These are phyloP conservation scores for Amazona ochrocephala DNA, from an alignment of 2,797 vertebrate species.

Conservation along the genomic window DNA sequence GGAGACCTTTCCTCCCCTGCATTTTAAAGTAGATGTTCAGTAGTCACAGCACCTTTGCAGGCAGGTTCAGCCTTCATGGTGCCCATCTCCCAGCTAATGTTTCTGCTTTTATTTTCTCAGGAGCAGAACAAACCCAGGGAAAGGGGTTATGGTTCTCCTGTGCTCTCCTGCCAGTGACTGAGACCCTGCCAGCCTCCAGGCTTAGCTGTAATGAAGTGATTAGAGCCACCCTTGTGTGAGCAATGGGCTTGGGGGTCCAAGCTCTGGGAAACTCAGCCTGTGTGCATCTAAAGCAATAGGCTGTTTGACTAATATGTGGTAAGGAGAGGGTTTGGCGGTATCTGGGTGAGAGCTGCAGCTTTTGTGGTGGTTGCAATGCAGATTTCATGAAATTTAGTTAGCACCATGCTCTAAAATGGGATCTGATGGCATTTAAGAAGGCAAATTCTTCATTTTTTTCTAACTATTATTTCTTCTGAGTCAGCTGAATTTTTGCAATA, in stretches of 20 bases:
- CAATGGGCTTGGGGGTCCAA: neutral
- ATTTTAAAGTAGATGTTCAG: neutral
- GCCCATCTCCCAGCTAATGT: neutral
- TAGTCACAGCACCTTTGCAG: neutral
- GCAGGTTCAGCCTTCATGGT: neutral
- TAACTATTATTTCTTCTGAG: neutral
- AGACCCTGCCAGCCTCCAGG: neutral
- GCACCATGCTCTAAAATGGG: neutral
- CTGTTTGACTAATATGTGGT: neutral
- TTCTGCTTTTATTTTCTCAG: neutral
- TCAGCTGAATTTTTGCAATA: neutral
- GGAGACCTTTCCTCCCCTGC: neutral
- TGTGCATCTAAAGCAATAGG: fast-evolving
- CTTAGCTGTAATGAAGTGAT: neutral
- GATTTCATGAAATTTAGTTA: neutral
- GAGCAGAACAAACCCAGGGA: neutral
- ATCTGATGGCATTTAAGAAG: neutral
- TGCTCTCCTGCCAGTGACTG: neutral
- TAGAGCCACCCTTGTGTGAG: neutral
- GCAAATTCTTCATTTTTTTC: neutral
- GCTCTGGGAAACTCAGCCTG: neutral
- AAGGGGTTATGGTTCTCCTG: neutral
- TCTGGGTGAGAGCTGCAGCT: neutral
- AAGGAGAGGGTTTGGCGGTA: neutral
- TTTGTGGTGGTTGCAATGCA: neutral